phyloP scores from a whole-genome alignment of 2,113 vertebrate genomes.

The Gavialis gangeticus region DNA sequence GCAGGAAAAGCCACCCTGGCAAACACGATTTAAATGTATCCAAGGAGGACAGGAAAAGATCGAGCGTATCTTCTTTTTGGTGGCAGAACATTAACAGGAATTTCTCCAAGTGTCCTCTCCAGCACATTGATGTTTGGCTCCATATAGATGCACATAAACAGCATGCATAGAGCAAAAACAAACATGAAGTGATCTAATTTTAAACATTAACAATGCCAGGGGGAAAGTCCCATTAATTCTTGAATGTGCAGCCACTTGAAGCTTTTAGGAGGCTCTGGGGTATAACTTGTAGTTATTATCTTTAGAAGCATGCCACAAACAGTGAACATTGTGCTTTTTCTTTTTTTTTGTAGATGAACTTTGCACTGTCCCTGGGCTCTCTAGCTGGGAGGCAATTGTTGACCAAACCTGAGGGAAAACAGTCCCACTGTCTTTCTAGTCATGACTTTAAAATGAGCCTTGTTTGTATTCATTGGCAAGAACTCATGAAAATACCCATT shows the following conservation, averaged over 20 bases:
- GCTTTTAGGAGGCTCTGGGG: neutral
- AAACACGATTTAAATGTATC: neutral
- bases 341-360: neutral
- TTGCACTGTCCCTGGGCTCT: neutral
- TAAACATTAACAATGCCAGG: neutral
- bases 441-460: neutral
- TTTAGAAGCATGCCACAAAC: neutral
- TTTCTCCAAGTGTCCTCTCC: neutral
- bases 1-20: neutral
- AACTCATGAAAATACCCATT: slow-evolving; percentile 8
- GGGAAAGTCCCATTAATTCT: fast-evolving
- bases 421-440: neutral
- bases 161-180: fast-evolving
- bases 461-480: slow-evolving; percentile 1
- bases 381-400: neutral
- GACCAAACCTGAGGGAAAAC: neutral
- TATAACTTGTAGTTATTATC: fast-evolving
- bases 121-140: neutral
- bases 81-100: neutral
- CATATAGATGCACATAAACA: neutral
- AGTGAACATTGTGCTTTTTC: neutral
- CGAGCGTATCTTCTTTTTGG: neutral
- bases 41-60: neutral
- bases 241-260: neutral
- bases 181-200: neutral